Conservation (phyloP, 2,797 vertebrate genomes). For the Chaetophractus vellerosus region DNA sequence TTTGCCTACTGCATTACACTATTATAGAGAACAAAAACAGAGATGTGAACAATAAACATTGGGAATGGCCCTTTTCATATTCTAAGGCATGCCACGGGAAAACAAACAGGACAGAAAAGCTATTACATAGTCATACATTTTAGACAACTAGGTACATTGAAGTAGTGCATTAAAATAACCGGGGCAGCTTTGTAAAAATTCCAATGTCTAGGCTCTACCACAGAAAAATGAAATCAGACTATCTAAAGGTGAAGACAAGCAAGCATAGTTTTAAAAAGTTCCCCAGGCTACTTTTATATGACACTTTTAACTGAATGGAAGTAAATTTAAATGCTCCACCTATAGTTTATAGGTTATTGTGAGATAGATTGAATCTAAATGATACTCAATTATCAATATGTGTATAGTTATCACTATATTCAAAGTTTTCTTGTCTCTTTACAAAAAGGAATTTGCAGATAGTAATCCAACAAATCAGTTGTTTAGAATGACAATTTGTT, state of each 20-base stretch:
- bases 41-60: background rate
- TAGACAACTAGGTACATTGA: background rate
- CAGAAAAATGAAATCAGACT: background rate
- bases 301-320: background rate
- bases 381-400: background rate
- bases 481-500: constrained; percentile 25
- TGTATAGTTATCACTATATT: constrained; percentile 4
- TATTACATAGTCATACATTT: background rate
- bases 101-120: background rate
- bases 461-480: constrained; percentile 21
- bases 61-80: background rate
- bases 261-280: background rate
- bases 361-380: background rate
- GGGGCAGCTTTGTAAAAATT: background rate
- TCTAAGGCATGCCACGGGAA: background rate
- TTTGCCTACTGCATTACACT: background rate
- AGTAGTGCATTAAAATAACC: background rate
- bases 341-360: background rate
- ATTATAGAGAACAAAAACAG: background rate
- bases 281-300: background rate
- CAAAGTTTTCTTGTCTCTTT: background rate
- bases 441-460: constrained; percentile 10
- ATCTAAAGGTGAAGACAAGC: background rate
- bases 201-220: background rate
- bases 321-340: background rate